phyloP scores from a whole-genome alignment of 2,113 vertebrate species.

The Etheostoma cragini region DNA sequence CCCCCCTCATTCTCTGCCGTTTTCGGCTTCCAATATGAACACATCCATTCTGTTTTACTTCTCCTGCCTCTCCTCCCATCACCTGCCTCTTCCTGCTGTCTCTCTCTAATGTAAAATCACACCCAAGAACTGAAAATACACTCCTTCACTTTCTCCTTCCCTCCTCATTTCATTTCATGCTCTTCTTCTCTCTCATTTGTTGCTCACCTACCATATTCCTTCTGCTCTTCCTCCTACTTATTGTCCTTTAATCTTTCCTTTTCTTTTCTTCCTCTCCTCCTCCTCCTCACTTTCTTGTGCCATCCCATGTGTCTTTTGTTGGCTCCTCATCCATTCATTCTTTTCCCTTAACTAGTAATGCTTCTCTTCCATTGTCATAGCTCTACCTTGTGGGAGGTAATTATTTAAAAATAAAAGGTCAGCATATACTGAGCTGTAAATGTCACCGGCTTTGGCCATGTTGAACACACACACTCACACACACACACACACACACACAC shows the following conservation, averaged over 20 bases:
- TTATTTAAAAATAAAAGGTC: constrained; percentile 51
- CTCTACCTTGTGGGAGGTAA: neutral
- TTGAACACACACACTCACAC: neutral
- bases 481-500: neutral
- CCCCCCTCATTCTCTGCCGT: constrained; percentile 10
- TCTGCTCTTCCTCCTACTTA: neutral
- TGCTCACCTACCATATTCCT: neutral
- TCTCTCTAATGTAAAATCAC: neutral
- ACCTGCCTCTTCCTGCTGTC: no score
- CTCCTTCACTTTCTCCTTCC: neutral
- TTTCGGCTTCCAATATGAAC: neutral
- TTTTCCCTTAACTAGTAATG: neutral
- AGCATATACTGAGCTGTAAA: constrained; percentile 39
- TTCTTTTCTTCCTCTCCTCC: no score
- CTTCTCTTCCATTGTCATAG: constrained; percentile 2
- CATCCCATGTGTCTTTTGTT: neutral
- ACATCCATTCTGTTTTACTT: neutral
- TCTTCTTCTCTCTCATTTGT: neutral
- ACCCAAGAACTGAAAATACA: neutral
- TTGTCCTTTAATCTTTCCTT: neutral
- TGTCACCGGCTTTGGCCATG: constrained; percentile 31
- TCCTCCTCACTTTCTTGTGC: neutral
- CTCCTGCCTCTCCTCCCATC: neutral
- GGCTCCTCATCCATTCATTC: neutral
- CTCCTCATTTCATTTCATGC: neutral